Base-by-base conservation (phyloP, 2,888 invertebrate genomes). In the Dryococelus australis region DNA sequence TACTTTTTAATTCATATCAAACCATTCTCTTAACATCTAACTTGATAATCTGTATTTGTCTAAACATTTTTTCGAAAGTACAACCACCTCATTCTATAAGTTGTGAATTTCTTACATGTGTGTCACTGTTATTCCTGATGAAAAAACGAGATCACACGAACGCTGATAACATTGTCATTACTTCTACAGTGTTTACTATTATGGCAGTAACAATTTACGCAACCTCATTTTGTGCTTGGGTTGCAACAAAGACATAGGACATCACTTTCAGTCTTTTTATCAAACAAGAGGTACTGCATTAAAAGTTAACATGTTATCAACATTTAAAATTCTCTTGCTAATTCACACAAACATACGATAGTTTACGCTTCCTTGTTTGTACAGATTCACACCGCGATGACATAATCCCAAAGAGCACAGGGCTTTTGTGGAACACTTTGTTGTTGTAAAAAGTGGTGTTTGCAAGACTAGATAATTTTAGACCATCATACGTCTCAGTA, bases 141-240 rank as follows among this genome's bases (percentile, higher is more conserved):
- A 65, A 65, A n/a, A 51, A 10, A 65, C 83, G 24, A 83, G 43
- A 83, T 83, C 83, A 83, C 83, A 83, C 20, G 83, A 83, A 83
- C 20, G 20, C 16, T 83, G 43, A 35, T 83, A 83, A 13, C 43
- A 83, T 27, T 83, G 1, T 83, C 27, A 79, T 79, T 79, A 79
- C 27, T 24, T 35, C 43, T 83, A 83, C n/a, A 35, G 6, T 27
- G 43, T 27, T 83, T 83, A 83, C 12, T 83, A 83, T 83, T 83
- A 83, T 87, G 87, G 87, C 87, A 87, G 87, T 87, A 86, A 78
- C 86, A 86, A 43, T 79, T 87, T 24, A 79, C 43, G 81, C 85
- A 87, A 87, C 85, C 85, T 35, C 26, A 43, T 27, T 79, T 0
- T 78, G n/a, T 65, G 78, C 24, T 79, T 65, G n/a, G n/a, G 65